phyloP scores from a whole-genome alignment of 1,140 invertebrate genomes.

The Lycorma delicatula region DNA sequence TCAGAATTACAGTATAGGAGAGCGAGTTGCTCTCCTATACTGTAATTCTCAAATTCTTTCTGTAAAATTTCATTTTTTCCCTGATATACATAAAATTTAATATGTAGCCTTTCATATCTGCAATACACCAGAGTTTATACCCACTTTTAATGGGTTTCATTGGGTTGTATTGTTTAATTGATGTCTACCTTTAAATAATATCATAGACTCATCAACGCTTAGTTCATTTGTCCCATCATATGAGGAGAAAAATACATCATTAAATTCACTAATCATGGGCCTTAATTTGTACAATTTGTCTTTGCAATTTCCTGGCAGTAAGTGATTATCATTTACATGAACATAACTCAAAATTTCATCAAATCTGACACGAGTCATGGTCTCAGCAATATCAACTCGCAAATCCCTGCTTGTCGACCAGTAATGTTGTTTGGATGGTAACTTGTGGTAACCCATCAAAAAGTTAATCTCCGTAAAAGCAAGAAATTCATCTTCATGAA shows the following conservation, averaged over 20 bases:
- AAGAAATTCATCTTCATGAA: not conserved
- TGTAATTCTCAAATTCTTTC: not conserved
- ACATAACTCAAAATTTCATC: constrained; percentile 11
- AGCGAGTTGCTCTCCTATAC: too few relatives aligned
- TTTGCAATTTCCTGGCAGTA: constrained; percentile 9
- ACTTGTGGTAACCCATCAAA: constrained; percentile 4
- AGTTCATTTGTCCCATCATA: too few relatives aligned
- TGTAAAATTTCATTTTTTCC: constrained; percentile 1
- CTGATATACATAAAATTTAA: not conserved
- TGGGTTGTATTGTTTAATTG: too few relatives aligned
- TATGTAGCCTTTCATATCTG: not conserved
- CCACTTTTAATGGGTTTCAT: constrained; percentile 3
- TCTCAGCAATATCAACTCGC: constrained; percentile 7
- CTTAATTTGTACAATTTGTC: constrained; percentile 19
- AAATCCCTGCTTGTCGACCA: constrained; percentile 2
- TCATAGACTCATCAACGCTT: too few relatives aligned
- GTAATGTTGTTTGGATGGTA: not conserved
- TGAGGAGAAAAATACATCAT: constrained; percentile 8
- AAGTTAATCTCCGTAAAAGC: not conserved
- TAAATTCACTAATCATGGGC: constrained; percentile 14
- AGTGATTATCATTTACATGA: constrained; percentile 10
- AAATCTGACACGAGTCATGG: constrained; percentile 12
- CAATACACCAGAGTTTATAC: not conserved
- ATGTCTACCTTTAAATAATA: too few relatives aligned
- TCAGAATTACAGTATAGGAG: constrained; percentile 1